These are phyloP conservation scores for Pristionchus mayeri DNA, from an alignment of 2,888 invertebrate species.

Conservation along the genomic window DNA sequence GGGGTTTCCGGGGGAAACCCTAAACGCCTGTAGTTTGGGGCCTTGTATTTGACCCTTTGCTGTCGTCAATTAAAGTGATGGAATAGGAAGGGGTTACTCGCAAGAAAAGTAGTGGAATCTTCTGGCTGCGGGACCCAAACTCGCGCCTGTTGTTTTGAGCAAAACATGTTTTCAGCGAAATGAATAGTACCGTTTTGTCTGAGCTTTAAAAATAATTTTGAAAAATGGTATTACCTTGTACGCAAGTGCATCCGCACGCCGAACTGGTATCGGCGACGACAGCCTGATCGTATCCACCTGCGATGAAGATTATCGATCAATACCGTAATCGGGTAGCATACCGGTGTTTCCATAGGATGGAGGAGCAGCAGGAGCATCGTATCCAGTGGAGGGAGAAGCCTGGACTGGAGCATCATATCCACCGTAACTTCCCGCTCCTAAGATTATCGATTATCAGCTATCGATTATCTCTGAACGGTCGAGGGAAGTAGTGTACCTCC, in stretches of 20 bases:
- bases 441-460: background rate
- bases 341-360: background rate
- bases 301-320: background rate
- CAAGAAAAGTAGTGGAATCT: too few species aligned
- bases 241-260: conserved; percentile 49
- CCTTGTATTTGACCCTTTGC: too few species aligned
- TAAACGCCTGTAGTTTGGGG: too few species aligned
- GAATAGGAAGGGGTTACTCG: too few species aligned
- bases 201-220: too few species aligned
- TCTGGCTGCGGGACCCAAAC: too few species aligned
- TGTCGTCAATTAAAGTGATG: too few species aligned
- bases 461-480: background rate
- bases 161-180: too few species aligned
- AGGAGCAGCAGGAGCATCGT: background rate
- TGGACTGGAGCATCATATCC: conserved; percentile 26
- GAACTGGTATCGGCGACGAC: background rate
- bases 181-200: too few species aligned
- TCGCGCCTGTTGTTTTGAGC: too few species aligned
- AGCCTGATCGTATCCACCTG: conserved; percentile 30
- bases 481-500: background rate
- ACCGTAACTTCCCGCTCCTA: background rate
- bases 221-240: conserved; percentile 35
- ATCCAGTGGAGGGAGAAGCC: conserved; percentile 8
- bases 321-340: background rate
- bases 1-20: too few species aligned